Evolutionary conservation across 2,888 invertebrate genomes (phyloP).

Genomic region (Lissocephala sabroskyi): DNA sequence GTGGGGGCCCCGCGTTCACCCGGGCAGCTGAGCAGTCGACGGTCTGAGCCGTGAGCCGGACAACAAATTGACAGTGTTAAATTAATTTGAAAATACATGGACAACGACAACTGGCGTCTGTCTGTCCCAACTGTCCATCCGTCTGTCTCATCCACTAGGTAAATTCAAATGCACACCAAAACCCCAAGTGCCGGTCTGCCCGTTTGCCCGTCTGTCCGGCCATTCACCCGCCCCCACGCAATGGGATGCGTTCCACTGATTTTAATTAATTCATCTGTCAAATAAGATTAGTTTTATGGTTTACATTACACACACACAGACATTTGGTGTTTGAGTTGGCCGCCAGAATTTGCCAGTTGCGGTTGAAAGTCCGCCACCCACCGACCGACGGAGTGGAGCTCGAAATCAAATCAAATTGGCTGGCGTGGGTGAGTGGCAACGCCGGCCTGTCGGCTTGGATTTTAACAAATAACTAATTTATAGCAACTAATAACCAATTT

Average conservation of each 20-base stretch:
- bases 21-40: background rate
- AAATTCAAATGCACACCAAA: conserved; percentile 37
- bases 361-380: conserved; percentile 19
- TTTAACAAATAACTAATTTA: conserved; percentile 40
- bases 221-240: conserved; percentile 3
- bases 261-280: conserved; percentile 70
- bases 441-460: background rate
- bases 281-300: conserved; percentile 68
- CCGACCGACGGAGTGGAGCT: too few species aligned
- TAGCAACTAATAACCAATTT: conserved; percentile 28
- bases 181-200: background rate
- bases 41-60: conserved; percentile 41
- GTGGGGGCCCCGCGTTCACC: conserved; percentile 9
- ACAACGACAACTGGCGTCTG: too few species aligned
- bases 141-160: conserved; percentile 32
- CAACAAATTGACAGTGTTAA: conserved; percentile 64
- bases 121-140: conserved; percentile 24
- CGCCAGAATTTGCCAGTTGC: conserved; percentile 32
- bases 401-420: too few species aligned
- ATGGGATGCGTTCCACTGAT: conserved; percentile 61
- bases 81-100: conserved; percentile 65
- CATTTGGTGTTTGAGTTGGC: conserved; percentile 16
- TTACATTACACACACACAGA: conserved; percentile 44
- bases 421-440: too few species aligned
- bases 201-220: too few species aligned